phyloP scores from a whole-genome alignment of 2,797 vertebrate genomes.

The Anguilla obscura region DNA sequence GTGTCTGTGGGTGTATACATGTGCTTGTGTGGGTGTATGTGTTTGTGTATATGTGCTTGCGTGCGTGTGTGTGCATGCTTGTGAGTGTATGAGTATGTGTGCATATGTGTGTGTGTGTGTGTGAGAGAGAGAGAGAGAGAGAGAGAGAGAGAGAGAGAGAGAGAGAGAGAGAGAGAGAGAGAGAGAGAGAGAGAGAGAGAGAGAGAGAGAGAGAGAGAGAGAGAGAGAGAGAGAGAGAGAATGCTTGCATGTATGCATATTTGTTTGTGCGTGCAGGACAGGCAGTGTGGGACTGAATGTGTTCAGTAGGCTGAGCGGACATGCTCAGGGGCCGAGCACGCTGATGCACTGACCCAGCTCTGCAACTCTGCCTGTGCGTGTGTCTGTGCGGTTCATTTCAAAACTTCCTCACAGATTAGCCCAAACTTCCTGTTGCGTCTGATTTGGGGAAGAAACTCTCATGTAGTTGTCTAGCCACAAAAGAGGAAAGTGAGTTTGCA shows the following conservation, averaged over 20 bases:
- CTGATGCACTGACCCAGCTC: background rate
- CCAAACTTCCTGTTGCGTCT: slow-evolving; percentile 12
- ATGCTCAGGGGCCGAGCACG: background rate
- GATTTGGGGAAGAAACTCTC: slow-evolving; percentile 1
- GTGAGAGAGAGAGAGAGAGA: no score
- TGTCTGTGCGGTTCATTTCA: slow-evolving; percentile 10
- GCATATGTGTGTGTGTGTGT: no score
- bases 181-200: no score
- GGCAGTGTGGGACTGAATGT: background rate
- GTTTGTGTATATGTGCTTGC: no score
- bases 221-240: no score
- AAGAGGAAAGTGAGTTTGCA: background rate
- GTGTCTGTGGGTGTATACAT: no score
- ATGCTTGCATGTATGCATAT: no score
- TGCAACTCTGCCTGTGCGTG: background rate
- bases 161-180: no score
- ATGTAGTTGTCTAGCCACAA: background rate
- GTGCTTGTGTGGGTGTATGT: no score
- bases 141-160: no score
- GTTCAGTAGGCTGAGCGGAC: background rate
- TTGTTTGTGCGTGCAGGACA: background rate
- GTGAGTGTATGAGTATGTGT: no score
- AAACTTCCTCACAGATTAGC: slow-evolving; percentile 27
- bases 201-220: no score
- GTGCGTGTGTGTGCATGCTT: slow-evolving; percentile 26